Evolutionary conservation across 2,888 invertebrate species (phyloP).

Genomic region (Lypha dubia): DNA sequence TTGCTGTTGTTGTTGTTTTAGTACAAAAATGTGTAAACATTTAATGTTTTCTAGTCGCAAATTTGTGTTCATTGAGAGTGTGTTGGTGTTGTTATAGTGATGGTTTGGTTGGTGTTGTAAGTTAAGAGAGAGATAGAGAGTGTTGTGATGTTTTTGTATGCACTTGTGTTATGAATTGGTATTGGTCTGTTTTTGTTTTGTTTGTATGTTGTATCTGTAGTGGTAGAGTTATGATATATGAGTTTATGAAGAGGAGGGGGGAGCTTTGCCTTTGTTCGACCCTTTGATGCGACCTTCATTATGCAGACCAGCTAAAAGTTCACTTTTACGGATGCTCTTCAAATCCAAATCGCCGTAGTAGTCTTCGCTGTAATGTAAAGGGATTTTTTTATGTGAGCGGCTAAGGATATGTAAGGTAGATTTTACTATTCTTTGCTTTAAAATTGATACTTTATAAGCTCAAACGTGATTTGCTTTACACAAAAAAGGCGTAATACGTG

Average conservation of each 20-base stretch:
- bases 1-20: conserved; percentile 55
- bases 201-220: conserved; percentile 38
- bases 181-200: conserved; percentile 47
- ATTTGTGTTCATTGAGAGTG: conserved; percentile 44
- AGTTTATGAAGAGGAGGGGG: conserved; percentile 82
- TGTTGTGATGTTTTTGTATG: conserved; percentile 34
- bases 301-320: conserved; percentile 91
- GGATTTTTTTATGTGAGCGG: conserved; percentile 80
- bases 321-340: conserved; percentile 97
- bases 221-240: conserved; percentile 65
- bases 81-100: conserved; percentile 48
- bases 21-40: conserved; percentile 57
- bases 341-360: conserved; percentile 97
- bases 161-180: conserved; percentile 51
- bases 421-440: conserved; percentile 28
- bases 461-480: conserved; percentile 39
- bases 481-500: conserved; percentile 44
- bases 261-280: conserved; percentile 85
- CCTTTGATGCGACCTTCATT: conserved; percentile 81
- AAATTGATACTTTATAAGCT: conserved; percentile 27
- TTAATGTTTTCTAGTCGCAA: conserved; percentile 29
- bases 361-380: conserved; percentile 92
- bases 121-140: conserved; percentile 10
- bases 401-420: conserved; percentile 77
- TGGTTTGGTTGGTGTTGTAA: conserved; percentile 47